Evolutionary conservation across 2,888 invertebrate species (phyloP), one percentile per base, ranked within the genome.

Genomic region (Synergus gifuensis): DNA sequence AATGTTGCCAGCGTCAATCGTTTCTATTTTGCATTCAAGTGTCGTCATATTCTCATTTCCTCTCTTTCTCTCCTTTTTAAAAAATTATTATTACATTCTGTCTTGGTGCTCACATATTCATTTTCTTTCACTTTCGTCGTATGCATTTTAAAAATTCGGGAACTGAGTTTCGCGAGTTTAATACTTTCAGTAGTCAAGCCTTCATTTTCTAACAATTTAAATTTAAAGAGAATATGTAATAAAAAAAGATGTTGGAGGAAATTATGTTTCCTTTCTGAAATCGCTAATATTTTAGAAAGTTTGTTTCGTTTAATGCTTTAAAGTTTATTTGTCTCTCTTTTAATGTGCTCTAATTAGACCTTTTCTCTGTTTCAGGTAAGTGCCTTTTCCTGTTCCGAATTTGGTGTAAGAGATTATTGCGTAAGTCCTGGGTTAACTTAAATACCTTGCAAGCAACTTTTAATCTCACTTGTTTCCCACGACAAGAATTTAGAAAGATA

Each of bases 331-430:
- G n/a, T 18, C n/a, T 11, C 18, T 58, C 18, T 58, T 18, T 0
- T 18, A 4, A 58, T 12, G 16, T 67, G 12, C 14, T 22, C 54
- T 73, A 58, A 73, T 73, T 4, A 73, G 36, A 16, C 28, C 3
- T 16, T 54, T 54, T 73, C 12, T 73, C 9, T 73, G 62, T 76
- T 76, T 76, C 76, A 76, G 76, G 76, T 76, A 76, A 76, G 76
- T 76, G 40, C 28, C 76, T 28, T 73, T 22, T 73, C 54, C 73
- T 54, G 54, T 28, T 73, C n/a, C 11, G 14, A 73, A 73, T n/a
- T n/a, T 54, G 54, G 54, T 73, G 54, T 69, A 28, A 69, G 8
- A 69, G 46, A 49, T 49, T 69, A 69, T 67, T 18, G 14, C 69
- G 69, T 69, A 69, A 69, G 69, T 69, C 46, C 22, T 46, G 28